Percentiles rank a stretch among this genome's conserved stretches.
These are phyloP conservation scores for Musca domestica DNA, from an alignment of 1,140 invertebrate genomes.

Conservation along the genomic window DNA sequence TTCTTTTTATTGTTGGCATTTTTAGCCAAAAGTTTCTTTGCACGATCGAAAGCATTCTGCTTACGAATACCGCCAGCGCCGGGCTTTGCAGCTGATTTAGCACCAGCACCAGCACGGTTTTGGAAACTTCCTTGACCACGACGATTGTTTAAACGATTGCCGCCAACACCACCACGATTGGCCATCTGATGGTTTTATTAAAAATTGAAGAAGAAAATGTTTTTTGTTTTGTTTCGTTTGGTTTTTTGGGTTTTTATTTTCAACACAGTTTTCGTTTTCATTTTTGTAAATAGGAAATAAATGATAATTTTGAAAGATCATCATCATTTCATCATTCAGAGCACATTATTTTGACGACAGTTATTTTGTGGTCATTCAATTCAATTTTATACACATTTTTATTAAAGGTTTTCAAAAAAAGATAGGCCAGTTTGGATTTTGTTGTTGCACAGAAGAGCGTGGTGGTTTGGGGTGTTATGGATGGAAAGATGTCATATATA, in stretches of 20 bases:
- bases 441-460: too few species aligned
- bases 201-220: constrained; percentile 1
- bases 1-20: constrained; percentile 55
- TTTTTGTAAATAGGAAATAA: too few species aligned
- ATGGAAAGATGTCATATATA: too few species aligned
- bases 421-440: too few species aligned
- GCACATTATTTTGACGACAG: too few species aligned
- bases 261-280: background rate
- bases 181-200: constrained; percentile 45
- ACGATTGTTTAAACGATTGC: constrained; percentile 54
- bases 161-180: constrained; percentile 50
- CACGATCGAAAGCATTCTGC: constrained; percentile 55
- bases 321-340: too few species aligned
- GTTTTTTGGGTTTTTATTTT: background rate
- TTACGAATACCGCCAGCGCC: constrained; percentile 52
- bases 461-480: too few species aligned
- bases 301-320: background rate
- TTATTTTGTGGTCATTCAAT: too few species aligned
- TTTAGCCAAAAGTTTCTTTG: constrained; percentile 56
- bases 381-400: too few species aligned
- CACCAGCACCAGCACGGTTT: constrained; percentile 51
- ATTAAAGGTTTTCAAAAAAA: too few species aligned
- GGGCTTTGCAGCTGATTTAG: constrained; percentile 49
- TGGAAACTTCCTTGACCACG: constrained; percentile 54
- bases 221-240: constrained; percentile 21